Conservation (phyloP, 2,888 invertebrate species). For the Stenolophus ochropezus region DNA sequence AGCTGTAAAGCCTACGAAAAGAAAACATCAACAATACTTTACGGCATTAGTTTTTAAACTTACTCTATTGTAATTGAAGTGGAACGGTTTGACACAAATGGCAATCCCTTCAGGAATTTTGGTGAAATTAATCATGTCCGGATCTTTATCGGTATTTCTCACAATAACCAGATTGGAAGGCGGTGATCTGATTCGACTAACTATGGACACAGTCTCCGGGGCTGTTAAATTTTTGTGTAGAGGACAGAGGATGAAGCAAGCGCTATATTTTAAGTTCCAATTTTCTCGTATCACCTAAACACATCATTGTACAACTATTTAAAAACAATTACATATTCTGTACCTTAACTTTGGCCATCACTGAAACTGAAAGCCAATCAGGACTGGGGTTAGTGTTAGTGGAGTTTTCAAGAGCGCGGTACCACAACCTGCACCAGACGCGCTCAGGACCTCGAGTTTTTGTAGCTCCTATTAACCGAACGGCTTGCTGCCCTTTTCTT, state of each 20-base stretch:
- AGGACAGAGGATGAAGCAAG: constrained; percentile 90
- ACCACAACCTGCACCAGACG: constrained; percentile 88
- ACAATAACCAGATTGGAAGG: constrained; percentile 81
- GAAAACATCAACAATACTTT: not conserved
- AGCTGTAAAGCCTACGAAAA: constrained; percentile 81
- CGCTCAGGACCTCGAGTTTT: constrained; percentile 89
- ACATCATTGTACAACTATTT: too few relatives aligned
- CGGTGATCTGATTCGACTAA: constrained; percentile 76
- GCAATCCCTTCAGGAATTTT: constrained; percentile 78
- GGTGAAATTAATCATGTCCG: constrained; percentile 68
- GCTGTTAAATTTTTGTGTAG: constrained; percentile 78
- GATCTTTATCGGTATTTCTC: constrained; percentile 75
- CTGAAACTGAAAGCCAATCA: constrained; percentile 75
- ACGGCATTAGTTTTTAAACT: constrained; percentile 62
- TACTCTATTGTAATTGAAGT: constrained; percentile 89
- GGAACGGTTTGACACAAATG: constrained; percentile 93
- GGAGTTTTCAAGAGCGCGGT: constrained; percentile 72
- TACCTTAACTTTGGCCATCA: constrained; percentile 86
- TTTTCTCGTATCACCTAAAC: constrained; percentile 90
- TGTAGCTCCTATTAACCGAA: constrained; percentile 91
- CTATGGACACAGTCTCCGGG: constrained; percentile 83
- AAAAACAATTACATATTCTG: too few relatives aligned
- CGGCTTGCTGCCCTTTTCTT: constrained; percentile 79
- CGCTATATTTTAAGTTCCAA: constrained; percentile 95
- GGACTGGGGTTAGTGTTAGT: constrained; percentile 64